Evolutionary conservation across 1,140 invertebrate species (phyloP), one percentile per base, ranked within the genome.

Genomic region (Kradibia gibbosae): DNA sequence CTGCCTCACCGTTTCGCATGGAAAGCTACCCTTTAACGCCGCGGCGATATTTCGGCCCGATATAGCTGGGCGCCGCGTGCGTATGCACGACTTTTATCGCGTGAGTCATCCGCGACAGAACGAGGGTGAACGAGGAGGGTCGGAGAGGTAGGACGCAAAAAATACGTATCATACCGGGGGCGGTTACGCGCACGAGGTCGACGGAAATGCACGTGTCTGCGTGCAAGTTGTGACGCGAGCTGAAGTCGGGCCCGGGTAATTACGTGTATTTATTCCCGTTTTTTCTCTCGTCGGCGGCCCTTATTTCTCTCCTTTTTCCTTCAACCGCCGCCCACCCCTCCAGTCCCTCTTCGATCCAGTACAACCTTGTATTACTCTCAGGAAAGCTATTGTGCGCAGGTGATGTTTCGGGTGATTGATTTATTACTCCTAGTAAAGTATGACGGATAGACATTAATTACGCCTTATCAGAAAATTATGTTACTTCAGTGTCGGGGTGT

Each of bases 1-100:
- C n/a, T n/a, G n/a, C n/a, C n/a, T n/a, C n/a, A n/a, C n/a, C 67
- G 78, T 74, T 72, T 45, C 79, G 79, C 79, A 81, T 70, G 79
- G 57, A 81, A 70, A 75, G 79, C 55, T 81, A 67, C 79, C 79
- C 79, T 76, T 81, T 81, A 65, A 73, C 50, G 53, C 74, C 28
- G 8, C 22, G 34, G 67, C 36, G 72, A 65, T 74, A 53, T 80
- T 80, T 74, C 22, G 55, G 53, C 31, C 57, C 31, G 78, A 80
- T 80, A 79, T 25, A 28, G n/a, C 55, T 57, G 53, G 20, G 31
- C 45, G 5, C 5, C 34, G 62, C 65, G 48, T 28, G 15, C 25
- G 25, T 25, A 10, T 22, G 28, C 36, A 31, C 34, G 28, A 79
- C 48, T 81, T 81, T 81, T 81, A 81, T 81, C 79, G 72, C 79